A percentile compares a stretch with the other conserved stretches of the same genome.
These are phyloP conservation scores for Eulemur coronatus DNA, from an alignment of 2,797 vertebrate species.

Conservation along the genomic window DNA sequence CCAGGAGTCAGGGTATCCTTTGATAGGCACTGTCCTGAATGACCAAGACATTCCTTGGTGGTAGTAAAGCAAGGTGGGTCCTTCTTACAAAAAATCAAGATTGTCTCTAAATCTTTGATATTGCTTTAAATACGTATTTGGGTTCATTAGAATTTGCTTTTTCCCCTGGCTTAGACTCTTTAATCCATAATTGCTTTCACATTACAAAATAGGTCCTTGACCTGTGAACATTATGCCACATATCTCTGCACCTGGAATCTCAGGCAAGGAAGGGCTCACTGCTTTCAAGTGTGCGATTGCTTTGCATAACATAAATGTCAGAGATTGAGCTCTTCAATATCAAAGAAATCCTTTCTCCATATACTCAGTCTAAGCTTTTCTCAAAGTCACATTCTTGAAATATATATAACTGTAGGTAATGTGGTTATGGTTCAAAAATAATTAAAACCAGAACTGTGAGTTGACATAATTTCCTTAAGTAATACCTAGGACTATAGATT, in stretches of 20 bases:
- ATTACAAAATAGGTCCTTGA: background rate
- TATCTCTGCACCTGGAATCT: background rate
- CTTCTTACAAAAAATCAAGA: background rate
- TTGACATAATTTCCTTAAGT: constrained; percentile 14
- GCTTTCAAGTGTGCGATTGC: background rate
- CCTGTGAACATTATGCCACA: background rate
- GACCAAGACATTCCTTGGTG: background rate
- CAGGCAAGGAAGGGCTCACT: background rate
- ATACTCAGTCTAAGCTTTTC: background rate
- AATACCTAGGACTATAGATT: constrained; percentile 24
- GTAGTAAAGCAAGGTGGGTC: background rate
- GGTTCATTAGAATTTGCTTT: background rate
- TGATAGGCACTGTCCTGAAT: background rate
- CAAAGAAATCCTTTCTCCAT: background rate
- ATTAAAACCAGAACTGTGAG: constrained; percentile 45
- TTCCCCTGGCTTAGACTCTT: background rate
- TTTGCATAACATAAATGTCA: background rate
- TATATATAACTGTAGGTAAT: constrained; percentile 22
- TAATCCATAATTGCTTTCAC: background rate
- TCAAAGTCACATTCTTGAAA: constrained; percentile 20
- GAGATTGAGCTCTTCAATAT: background rate
- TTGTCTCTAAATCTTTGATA: background rate
- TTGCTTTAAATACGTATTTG: background rate
- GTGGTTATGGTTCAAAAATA: constrained; percentile 26
- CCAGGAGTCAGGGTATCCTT: background rate